phyloP scores from a whole-genome alignment of 2,888 invertebrate species.

The Trissolcus japonicus region DNA sequence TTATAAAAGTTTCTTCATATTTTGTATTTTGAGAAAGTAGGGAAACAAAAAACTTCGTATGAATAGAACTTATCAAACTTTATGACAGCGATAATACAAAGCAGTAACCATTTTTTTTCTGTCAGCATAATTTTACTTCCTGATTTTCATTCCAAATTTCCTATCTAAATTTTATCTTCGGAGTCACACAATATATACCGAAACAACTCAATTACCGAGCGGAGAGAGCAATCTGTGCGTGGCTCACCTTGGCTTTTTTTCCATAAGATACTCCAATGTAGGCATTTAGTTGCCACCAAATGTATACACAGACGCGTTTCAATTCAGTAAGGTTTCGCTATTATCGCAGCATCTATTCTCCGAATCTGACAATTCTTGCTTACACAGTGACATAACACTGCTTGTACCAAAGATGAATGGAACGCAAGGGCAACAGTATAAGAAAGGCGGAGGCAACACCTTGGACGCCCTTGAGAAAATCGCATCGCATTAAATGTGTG shows the following conservation, averaged over 20 bases:
- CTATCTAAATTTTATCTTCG: conserved; percentile 6
- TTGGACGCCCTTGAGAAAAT: conserved; percentile 67
- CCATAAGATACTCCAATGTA: conserved; percentile 28
- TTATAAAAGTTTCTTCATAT: too few species aligned
- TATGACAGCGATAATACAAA: too few species aligned
- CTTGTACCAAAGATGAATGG: conserved; percentile 55
- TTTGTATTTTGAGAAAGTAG: too few species aligned
- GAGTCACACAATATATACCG: conserved; percentile 19
- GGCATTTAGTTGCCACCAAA: conserved; percentile 40
- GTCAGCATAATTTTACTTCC: background rate
- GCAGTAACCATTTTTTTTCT: too few species aligned
- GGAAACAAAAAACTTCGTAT: background rate
- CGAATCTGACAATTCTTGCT: conserved; percentile 52
- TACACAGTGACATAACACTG: conserved; percentile 67
- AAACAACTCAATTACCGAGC: conserved; percentile 42
- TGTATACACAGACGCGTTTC: conserved; percentile 40
- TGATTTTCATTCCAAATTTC: conserved; percentile 12
- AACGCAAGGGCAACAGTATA: conserved; percentile 48
- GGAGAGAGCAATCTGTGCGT: conserved; percentile 25
- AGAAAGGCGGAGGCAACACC: conserved; percentile 62
- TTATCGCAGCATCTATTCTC: conserved; percentile 51
- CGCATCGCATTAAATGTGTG: conserved; percentile 62
- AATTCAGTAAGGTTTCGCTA: conserved; percentile 45
- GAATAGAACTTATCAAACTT: background rate
- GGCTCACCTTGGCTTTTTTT: conserved; percentile 5